A percentile compares a stretch with the other conserved stretches of the same genome.
Evolutionary conservation across 2,888 invertebrate species (phyloP).

Genomic region (Eretmocerus hayati): DNA sequence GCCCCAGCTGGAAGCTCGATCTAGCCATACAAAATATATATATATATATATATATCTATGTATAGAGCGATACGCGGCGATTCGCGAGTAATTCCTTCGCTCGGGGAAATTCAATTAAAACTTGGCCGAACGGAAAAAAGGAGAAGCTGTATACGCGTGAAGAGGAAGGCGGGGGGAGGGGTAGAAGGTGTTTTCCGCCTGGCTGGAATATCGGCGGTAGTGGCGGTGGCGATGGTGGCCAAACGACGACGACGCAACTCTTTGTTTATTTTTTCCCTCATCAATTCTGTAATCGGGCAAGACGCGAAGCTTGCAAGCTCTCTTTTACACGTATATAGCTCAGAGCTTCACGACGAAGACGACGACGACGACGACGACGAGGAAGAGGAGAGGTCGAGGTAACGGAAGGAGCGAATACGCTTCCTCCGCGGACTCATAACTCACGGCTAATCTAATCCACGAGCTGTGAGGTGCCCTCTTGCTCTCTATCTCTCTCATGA

Average conservation of each 20-base stretch:
- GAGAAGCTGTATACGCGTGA: constrained; percentile 5
- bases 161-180: not conserved
- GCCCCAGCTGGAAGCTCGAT: not conserved
- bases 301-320: too few species aligned
- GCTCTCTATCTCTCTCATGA: constrained; percentile 9
- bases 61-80: constrained; percentile 5
- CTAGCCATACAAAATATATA: not conserved
- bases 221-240: constrained; percentile 2
- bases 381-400: too few species aligned
- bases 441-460: constrained; percentile 38
- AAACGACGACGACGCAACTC: too few species aligned
- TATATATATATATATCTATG: not conserved
- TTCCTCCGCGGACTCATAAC: constrained; percentile 18
- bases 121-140: not conserved
- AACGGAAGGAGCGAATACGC: too few species aligned
- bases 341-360: too few species aligned
- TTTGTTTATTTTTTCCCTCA: too few species aligned
- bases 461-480: constrained; percentile 12
- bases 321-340: too few species aligned
- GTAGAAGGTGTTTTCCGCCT: too few species aligned
- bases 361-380: too few species aligned
- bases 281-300: too few species aligned
- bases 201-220: too few species aligned
- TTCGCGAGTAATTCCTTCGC: not conserved
- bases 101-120: constrained; percentile 13